phyloP scores from a whole-genome alignment of 1,140 invertebrate species.

The Dreissena rostriformis region DNA sequence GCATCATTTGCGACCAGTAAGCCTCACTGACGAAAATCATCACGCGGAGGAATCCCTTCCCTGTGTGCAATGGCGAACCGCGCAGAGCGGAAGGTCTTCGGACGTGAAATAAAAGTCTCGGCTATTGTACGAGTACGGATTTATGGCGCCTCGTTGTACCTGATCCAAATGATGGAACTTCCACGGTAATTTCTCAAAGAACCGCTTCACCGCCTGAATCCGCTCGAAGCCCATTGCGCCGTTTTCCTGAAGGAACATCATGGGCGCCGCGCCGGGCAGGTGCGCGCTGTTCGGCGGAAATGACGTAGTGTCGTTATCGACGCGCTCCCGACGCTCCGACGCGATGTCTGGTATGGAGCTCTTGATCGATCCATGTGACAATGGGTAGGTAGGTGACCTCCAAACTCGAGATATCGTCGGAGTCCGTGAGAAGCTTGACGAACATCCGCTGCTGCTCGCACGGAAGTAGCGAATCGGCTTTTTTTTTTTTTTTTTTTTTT shows the following conservation, averaged over 20 bases:
- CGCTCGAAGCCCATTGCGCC: conserved; percentile 66
- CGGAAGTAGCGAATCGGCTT: conserved; percentile 63
- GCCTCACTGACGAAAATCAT: conserved; percentile 70
- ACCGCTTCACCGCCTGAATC: conserved; percentile 62
- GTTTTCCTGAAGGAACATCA: conserved; percentile 73
- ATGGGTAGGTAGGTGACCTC: conserved; percentile 71
- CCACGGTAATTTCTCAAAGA: conserved; percentile 73
- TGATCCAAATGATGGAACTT: conserved; percentile 76
- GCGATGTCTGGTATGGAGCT: conserved; percentile 65
- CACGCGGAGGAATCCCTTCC: conserved; percentile 74
- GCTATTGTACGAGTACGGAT: conserved; percentile 71
- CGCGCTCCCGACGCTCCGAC: neutral
- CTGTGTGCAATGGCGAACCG: conserved; percentile 76
- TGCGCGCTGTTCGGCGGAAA: conserved; percentile 12
- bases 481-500: conserved; percentile 13
- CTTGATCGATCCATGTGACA: conserved; percentile 70
- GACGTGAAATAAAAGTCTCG: conserved; percentile 75
- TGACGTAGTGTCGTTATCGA: conserved; percentile 5
- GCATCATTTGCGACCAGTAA: conserved; percentile 75
- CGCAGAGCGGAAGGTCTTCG: conserved; percentile 75
- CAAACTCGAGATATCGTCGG: conserved; percentile 63
- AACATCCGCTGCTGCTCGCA: conserved; percentile 63
- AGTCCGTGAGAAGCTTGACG: conserved; percentile 62
- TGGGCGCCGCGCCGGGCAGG: conserved; percentile 68
- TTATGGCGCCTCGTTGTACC: conserved; percentile 63